A percentile compares a stretch with the other conserved stretches of the same genome.
These are phyloP conservation scores for Eupeodes luniger DNA, from an alignment of 2,888 invertebrate species.

Conservation along the genomic window DNA sequence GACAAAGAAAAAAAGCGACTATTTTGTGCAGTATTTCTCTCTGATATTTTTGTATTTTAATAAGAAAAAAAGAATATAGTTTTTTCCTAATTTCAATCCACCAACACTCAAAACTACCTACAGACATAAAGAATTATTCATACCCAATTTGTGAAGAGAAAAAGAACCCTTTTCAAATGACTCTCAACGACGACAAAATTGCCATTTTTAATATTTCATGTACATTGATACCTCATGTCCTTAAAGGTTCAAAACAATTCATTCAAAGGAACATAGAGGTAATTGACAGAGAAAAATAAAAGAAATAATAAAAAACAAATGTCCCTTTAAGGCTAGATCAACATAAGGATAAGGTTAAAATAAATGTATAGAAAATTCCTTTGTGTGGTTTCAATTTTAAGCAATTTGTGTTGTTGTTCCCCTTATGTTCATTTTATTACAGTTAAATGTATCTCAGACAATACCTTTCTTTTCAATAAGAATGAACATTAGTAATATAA, in stretches of 20 bases:
- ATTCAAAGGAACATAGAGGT: background rate
- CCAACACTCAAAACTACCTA: background rate
- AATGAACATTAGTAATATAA: conserved; percentile 10
- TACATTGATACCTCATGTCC: background rate
- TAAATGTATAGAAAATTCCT: conserved; percentile 15
- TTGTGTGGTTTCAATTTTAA: conserved; percentile 17
- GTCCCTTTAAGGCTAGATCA: conserved; percentile 10
- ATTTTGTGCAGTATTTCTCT: background rate
- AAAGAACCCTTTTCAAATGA: conserved; percentile 15
- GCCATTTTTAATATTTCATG: conserved; percentile 41
- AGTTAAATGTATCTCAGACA: conserved; percentile 1
- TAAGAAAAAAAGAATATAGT: background rate
- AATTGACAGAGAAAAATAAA: conserved; percentile 12
- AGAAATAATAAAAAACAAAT: background rate
- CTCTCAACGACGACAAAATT: background rate
- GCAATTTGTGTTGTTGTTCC: conserved; percentile 53
- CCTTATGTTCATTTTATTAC: conserved; percentile 25
- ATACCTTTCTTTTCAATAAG: conserved; percentile 45
- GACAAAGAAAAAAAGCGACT: background rate
- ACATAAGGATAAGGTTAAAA: conserved; percentile 1
- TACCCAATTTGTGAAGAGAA: background rate
- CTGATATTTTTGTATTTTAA: conserved; percentile 5
- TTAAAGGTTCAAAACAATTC: background rate
- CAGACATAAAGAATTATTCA: background rate
- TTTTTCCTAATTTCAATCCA: background rate